Evolutionary conservation across 2,888 invertebrate genomes (phyloP).

Genomic region (Agrenia bidenticulata): DNA sequence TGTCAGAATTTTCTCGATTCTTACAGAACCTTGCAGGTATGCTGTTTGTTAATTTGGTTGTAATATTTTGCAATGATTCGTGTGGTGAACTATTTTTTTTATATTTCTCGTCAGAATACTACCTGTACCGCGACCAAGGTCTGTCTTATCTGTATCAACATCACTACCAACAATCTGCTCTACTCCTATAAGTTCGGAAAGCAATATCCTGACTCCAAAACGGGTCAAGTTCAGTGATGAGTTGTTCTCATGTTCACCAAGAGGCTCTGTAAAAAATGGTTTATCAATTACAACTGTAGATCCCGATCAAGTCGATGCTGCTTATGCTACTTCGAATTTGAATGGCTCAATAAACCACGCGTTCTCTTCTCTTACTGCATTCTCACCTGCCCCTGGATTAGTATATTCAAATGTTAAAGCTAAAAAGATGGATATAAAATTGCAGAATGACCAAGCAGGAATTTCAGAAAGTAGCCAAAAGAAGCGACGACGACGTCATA

Average conservation of each 20-base stretch:
- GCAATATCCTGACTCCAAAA: too few species aligned
- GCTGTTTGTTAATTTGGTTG: too few species aligned
- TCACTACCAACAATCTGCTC: not conserved
- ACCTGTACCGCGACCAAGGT: not conserved
- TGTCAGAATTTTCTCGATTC: constrained; percentile 29
- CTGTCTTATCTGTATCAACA: not conserved
- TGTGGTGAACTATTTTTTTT: too few species aligned
- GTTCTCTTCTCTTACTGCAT: not conserved
- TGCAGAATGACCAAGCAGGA: too few species aligned
- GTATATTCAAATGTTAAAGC: not conserved
- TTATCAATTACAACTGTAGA: too few species aligned
- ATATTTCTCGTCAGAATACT: not conserved
- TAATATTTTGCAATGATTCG: too few species aligned
- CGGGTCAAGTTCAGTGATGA: constrained; percentile 16
- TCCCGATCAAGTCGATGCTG: too few species aligned
- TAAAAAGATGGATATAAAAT: too few species aligned
- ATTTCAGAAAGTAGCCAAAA: too few species aligned
- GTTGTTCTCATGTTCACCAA: not conserved
- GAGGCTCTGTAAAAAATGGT: too few species aligned
- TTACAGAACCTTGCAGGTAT: constrained; percentile 36
- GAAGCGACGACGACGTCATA: not conserved
- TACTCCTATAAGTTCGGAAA: too few species aligned
- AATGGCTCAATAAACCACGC: not conserved
- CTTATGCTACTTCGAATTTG: too few species aligned
- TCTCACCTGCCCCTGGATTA: not conserved